These are phyloP conservation scores for Hystrix brachyura DNA, from an alignment of 2,113 vertebrate species.

Conservation along the genomic window DNA sequence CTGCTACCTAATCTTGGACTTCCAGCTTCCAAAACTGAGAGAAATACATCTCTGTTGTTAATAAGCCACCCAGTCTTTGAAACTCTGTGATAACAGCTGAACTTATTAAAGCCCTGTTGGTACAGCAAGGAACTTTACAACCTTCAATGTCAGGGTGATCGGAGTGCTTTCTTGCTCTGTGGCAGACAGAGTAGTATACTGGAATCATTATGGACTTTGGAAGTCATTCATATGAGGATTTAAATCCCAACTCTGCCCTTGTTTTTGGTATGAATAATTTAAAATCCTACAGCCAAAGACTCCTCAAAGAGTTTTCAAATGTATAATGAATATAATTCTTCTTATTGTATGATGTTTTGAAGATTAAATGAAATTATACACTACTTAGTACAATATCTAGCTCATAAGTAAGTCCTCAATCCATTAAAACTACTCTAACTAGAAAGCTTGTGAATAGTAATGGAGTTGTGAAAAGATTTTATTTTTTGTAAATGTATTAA, in stretches of 20 bases:
- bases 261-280: conserved; percentile 1
- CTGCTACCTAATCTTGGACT: background rate
- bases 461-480: background rate
- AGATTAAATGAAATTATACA: conserved; percentile 31
- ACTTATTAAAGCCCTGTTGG: background rate
- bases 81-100: background rate
- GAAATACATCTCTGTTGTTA: background rate
- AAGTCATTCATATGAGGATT: background rate
- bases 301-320: conserved; percentile 31
- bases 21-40: background rate
- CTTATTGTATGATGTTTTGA: background rate
- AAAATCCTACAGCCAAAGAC: background rate
- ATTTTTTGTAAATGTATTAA: background rate
- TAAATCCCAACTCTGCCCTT: background rate
- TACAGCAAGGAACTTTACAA: background rate
- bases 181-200: background rate
- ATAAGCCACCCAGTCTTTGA: background rate
- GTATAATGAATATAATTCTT: background rate
- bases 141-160: background rate
- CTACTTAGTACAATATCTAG: background rate
- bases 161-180: background rate
- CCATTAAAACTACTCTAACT: background rate
- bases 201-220: background rate
- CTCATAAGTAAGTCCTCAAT: background rate
- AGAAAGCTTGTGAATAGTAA: background rate